Base-by-base conservation (phyloP, 2,113 vertebrate genomes). In the Chaenogobius annularis region DNA sequence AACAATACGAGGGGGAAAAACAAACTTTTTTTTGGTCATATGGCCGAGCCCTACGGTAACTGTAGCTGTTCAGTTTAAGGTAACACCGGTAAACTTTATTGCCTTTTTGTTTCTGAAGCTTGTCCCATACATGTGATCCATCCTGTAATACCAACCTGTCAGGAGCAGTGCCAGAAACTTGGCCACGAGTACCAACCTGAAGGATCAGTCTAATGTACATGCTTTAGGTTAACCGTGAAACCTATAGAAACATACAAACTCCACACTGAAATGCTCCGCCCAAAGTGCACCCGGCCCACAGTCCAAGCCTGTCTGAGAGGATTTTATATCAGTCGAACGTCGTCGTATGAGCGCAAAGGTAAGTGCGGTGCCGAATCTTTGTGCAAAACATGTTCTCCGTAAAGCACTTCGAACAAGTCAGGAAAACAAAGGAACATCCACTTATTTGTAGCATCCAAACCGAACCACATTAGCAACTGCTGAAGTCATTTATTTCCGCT, bases 401-500 rank as follows among this genome's bases (percentile, higher is more conserved):
- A 10, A 61, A 7, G 23, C 26, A 9, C 14, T 61, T 61, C 26
- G 50, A n/a, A 10, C 19, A n/a, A n/a, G 23, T 22, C 54, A 3
- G 20, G 3, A 14, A 13, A 14, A 26, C 55, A 58, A 23, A n/a
- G 26, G 20, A n/a, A 58, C 20, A 26, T 26, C 26, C 55, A 26
- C 22, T 58, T 58, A 22, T 58, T 58, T 26, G 22, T 7, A 14
- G 55, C 55, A 23, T 58, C 22, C 22, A 35, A n/a, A 31, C 26
- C 15, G 26, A 61, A 61, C 31, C 58, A 61, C 58, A 61, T 61
- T 61, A 61, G 23, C 58, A 61, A 35, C 58, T 17, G 56, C 56
- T 35, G 58, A 61, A 35, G 22, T 35, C 26, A 61, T 69, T 80
- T 70, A 63, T 19, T 50, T 17, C 73, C 56, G 44, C 68, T 80